Evolutionary conservation across 2,888 invertebrate genomes (phyloP).

Genomic region (Oegoconia quadripuncta): DNA sequence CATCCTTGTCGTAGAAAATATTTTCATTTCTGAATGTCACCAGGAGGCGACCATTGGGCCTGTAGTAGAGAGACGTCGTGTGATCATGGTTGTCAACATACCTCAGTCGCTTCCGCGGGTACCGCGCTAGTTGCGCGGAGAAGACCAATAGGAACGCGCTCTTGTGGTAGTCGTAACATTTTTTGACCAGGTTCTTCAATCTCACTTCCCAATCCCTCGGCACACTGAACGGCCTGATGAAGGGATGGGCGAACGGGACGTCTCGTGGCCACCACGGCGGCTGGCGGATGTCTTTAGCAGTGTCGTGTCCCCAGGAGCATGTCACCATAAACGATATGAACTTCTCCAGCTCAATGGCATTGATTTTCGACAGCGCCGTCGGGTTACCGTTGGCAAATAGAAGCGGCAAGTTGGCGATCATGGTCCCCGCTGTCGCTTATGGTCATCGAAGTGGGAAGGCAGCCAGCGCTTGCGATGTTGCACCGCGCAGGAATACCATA

Average conservation of each 20-base stretch:
- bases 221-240: conserved; percentile 70
- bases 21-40: conserved; percentile 89
- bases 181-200: conserved; percentile 82
- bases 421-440: conserved; percentile 64
- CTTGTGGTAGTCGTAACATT: conserved; percentile 85
- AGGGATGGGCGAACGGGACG: conserved; percentile 82
- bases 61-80: conserved; percentile 85
- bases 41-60: conserved; percentile 81
- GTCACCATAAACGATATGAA: conserved; percentile 88
- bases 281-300: conserved; percentile 75
- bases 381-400: conserved; percentile 86
- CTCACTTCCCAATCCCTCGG: conserved; percentile 79
- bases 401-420: conserved; percentile 86
- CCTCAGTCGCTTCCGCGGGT: conserved; percentile 81
- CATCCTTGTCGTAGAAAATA: conserved; percentile 72
- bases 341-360: conserved; percentile 81
- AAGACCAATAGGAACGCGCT: conserved; percentile 85
- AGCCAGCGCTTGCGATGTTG: conserved; percentile 63
- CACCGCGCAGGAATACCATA: conserved; percentile 46
- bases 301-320: conserved; percentile 84
- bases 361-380: conserved; percentile 81
- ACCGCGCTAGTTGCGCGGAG: conserved; percentile 83
- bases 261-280: conserved; percentile 87
- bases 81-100: conserved; percentile 86
- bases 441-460: conserved; percentile 65